These are phyloP conservation scores for Salvelinus sp. DNA, from an alignment of 2,113 vertebrate species.

Conservation along the genomic window DNA sequence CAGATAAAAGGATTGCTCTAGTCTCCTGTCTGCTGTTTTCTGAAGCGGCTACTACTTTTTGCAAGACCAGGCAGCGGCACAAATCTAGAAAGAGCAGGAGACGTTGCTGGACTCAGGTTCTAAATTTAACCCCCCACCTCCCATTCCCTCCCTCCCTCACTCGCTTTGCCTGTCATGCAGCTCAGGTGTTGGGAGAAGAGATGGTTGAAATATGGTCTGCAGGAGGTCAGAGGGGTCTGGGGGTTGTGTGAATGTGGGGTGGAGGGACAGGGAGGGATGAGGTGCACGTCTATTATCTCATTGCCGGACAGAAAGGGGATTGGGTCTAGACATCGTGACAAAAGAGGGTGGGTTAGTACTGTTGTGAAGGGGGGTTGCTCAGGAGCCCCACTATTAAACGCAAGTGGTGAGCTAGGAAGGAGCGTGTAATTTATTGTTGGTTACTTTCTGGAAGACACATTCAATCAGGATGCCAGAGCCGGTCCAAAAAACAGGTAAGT, in stretches of 20 bases:
- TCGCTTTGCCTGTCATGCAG: slow-evolving; percentile 64
- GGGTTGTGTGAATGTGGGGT: slow-evolving; percentile 14
- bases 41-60: slow-evolving; percentile 1
- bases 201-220: slow-evolving; percentile 61
- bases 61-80: slow-evolving; percentile 10
- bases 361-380: slow-evolving; percentile 34
- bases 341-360: slow-evolving; percentile 58
- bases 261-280: neutral
- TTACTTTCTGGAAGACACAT: slow-evolving; percentile 43
- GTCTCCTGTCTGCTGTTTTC: neutral
- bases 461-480: slow-evolving; percentile 89
- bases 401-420: slow-evolving; percentile 34
- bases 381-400: slow-evolving; percentile 64
- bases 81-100: slow-evolving; percentile 23
- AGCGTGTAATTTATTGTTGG: slow-evolving; percentile 47
- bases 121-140: slow-evolving; percentile 65
- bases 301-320: slow-evolving; percentile 61
- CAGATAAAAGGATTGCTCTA: slow-evolving; percentile 17
- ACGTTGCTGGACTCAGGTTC: slow-evolving; percentile 44
- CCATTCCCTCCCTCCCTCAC: slow-evolving; percentile 35
- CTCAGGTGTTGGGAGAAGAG: slow-evolving; percentile 61
- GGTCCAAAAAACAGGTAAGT: slow-evolving; percentile 88
- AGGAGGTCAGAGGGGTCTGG: slow-evolving; percentile 36
- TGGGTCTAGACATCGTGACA: slow-evolving; percentile 37
- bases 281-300: slow-evolving; percentile 41